Evolutionary conservation across 2,797 vertebrate genomes (phyloP), one percentile per base, ranked within the genome.

Genomic region (Orientallactaga sibirica): DNA sequence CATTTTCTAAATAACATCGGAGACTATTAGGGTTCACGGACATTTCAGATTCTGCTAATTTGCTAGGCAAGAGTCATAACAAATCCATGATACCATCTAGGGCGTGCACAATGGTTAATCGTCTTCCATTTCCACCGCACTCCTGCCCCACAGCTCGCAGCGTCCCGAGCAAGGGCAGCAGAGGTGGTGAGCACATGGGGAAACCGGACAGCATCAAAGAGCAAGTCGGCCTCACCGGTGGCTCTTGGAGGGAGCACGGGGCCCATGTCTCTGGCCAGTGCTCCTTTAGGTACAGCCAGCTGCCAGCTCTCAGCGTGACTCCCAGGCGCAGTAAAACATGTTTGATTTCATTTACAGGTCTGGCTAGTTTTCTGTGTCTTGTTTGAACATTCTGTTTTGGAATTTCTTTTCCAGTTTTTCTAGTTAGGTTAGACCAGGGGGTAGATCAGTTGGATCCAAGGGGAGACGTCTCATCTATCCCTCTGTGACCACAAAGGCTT

Each of bases 401-500:
- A 94, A 92, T 93, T 97, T 93, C 78, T 79, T 96, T 92, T 97
- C 96, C 86, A 85, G 94, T 96, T 97, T 97, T 96, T 96, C 95
- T 91, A 83, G 94, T 86, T 94, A 85, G 90, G 81, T 94, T 81
- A 94, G 94, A 66, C 43, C n/a, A 43, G 62, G 48, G 48, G 79
- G n/a, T 86, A 93, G 95, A 91, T 88, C 91, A 91, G 33, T 88
- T 93, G 79, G 90, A 95, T 86, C 82, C 10, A 20, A 93, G 74
- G 85, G 94, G 91, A 88, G 75, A 88, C 64, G 86, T 91, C 94
- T 90, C 70, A 88, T 73, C 61, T 92, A 55, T 67, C 78, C 64
- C 64, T 76, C 66, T 78, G 74, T 18, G 41, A 81, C 85, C 68
- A 88, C 79, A 95, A 95, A 97, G 76, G 25, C 62, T 77, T 92